phyloP scores from a whole-genome alignment of 2,888 invertebrate species.

The Clusia tigrina region DNA sequence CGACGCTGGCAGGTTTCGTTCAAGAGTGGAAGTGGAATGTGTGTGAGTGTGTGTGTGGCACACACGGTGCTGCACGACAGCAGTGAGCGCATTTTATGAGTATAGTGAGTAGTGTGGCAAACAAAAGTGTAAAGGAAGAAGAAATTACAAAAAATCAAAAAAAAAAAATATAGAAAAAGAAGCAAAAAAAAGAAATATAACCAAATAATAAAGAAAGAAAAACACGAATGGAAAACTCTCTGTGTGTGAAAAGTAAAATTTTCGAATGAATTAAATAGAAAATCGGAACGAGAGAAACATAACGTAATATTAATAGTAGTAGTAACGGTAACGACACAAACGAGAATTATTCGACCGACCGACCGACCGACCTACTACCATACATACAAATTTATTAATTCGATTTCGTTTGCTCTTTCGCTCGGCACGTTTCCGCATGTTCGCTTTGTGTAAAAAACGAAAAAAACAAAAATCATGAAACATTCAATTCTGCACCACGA shows the following conservation, averaged over 20 bases:
- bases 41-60: slow-evolving; percentile 9
- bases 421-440: not conserved
- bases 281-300: slow-evolving; percentile 16
- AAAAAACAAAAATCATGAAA: slow-evolving; percentile 15
- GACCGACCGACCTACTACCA: slow-evolving; percentile 13
- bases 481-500: slow-evolving; percentile 24
- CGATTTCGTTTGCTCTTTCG: no score
- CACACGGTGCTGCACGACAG: not conserved
- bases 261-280: slow-evolving; percentile 8
- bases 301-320: slow-evolving; percentile 1
- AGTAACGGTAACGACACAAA: slow-evolving; percentile 11
- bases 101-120: slow-evolving; percentile 17
- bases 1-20: not conserved
- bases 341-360: slow-evolving; percentile 18
- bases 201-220: not conserved
- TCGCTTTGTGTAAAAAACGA: not conserved
- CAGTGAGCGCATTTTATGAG: no score
- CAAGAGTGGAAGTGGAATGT: not conserved
- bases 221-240: slow-evolving; percentile 4
- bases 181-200: slow-evolving; percentile 8
- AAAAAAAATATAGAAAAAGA: slow-evolving; percentile 5
- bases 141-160: not conserved
- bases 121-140: slow-evolving; percentile 15
- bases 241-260: not conserved
- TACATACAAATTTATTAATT: not conserved